These are phyloP conservation scores for Narcine bancroftii DNA, from an alignment of 2,113 vertebrate species.

Conservation along the genomic window DNA sequence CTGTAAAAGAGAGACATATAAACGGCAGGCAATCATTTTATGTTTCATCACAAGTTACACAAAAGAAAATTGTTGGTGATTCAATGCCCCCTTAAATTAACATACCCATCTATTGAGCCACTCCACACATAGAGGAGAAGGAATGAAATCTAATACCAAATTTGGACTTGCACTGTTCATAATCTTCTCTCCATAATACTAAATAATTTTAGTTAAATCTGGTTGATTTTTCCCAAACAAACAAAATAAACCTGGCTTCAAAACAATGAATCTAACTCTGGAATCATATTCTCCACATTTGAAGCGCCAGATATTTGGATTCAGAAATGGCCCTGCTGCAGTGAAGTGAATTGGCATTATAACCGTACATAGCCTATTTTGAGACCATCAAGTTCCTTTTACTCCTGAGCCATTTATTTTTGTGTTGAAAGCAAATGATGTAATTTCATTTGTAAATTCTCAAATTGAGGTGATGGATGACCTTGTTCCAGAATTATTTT, in stretches of 20 bases:
- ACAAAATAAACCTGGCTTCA: neutral
- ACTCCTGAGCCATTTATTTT: neutral
- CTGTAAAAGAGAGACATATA: neutral
- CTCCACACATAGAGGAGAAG: neutral
- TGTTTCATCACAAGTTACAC: neutral
- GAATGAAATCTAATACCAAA: neutral
- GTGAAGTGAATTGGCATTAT: no score
- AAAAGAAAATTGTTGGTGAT: neutral
- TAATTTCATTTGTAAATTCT: neutral
- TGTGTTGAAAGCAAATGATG: neutral
- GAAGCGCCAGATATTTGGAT: neutral
- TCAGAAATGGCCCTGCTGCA: no score
- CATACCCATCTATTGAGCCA: neutral
- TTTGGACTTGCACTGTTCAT: neutral
- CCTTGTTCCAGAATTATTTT: neutral
- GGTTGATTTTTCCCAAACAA: neutral
- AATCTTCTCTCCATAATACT: no score
- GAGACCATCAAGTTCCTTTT: neutral
- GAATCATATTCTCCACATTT: neutral
- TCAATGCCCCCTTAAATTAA: neutral
- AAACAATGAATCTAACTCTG: neutral
- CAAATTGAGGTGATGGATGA: neutral
- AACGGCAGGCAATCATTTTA: neutral
- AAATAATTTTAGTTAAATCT: neutral
- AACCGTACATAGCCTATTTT: no score